Evolutionary conservation across 2,888 invertebrate species (phyloP), one percentile per base, ranked within the genome.

Genomic region (Xestia sexstrigata): DNA sequence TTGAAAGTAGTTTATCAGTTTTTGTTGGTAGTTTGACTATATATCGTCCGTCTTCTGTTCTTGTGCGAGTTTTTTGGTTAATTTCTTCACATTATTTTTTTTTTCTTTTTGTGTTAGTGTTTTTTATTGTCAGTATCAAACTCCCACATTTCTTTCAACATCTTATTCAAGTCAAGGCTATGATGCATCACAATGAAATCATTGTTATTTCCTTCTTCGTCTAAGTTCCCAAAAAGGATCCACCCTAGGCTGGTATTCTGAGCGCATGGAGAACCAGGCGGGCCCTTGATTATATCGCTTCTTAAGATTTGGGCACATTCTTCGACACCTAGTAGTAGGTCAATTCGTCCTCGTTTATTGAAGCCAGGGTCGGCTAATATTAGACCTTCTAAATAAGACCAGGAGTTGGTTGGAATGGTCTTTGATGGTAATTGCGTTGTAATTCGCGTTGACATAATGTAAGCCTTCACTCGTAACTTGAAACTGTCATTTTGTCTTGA

Each of bases 1-100:
- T 70, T 62, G 81, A 67, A 70, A 67, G 6, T 52, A 74, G 76
- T 45, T 78, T 68, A 15, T 83, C 62, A 35, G 62, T 76, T 69
- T 83, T 86, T 17, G 81, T 82, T 15, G 88, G 88, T 72, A 89
- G 42, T 68, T 81, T 85, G 3, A 88, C 88, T 30, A 87, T 72
- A 67, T 88, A 88, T 68, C 77, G 74, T 67, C 86, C 89, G 23
- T 83, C 76, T 13, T 76, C 13, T 30, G 77, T 78, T 80, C 87
- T 81, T 47, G 68, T 73, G 49, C 74, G 47, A 47, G 86, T 87
- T 23, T 79, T 58, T 60, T 83, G 62, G 49, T 86, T 89, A 11
- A 88, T 80, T n/a, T 80, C 26, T 85, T 90, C 89, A 72, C 89
- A 89, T n/a, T n/a, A n/a, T n/a, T 62, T 47, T 67, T 66, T n/a